Evolutionary conservation across 2,113 vertebrate genomes (phyloP), one percentile per base, ranked within the genome.

Genomic region (Promerops cafer): DNA sequence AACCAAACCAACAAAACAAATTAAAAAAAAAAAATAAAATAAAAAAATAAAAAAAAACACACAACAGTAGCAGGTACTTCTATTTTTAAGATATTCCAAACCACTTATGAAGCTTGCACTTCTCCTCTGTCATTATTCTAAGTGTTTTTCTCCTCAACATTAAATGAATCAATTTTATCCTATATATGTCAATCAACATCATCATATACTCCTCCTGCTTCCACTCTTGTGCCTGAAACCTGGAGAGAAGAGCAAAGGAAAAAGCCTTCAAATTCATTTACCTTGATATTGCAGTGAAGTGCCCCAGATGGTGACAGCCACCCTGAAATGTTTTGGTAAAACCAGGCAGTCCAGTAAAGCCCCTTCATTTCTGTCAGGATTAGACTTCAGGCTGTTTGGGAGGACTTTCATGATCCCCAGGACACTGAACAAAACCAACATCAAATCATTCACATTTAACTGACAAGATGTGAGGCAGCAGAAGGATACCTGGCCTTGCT

Each of bases 11-110:
- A 27, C 10, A 31, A 23, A 45, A 19, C 2, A 8, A 31, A 33
- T n/a, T n/a, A n/a, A 7, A n/a, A 40, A n/a, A 8, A 16, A 22
- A n/a, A n/a, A 14, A 2, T 2, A 31, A 24, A 30, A 7, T 8
- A 21, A 21, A 44, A 39, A 26, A 22, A 40, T 30, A 7, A n/a
- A 3, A 22, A 40, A 37, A 7, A n/a, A 3, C 13, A 12, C 61
- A 74, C 31, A 10, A 6, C 39, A 19, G 15, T 17, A 71, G 12
- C 24, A 72, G 42, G 39, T n/a, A 33, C 2, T 52, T 64, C 30
- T 54, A 13, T 66, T 79, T 66, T 22, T 45, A 61, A 72, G 33
- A 15, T 20, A 42, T 56, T 39, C 33, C 30, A 74, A 69, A 21
- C 31, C 1, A 44, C 49, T 86, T 65, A 56, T 9, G 26, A 83